Percentiles rank a stretch among this genome's conserved stretches.
phyloP scores from a whole-genome alignment of 1,140 invertebrate species.

The Lordiphosa clarofinis region DNA sequence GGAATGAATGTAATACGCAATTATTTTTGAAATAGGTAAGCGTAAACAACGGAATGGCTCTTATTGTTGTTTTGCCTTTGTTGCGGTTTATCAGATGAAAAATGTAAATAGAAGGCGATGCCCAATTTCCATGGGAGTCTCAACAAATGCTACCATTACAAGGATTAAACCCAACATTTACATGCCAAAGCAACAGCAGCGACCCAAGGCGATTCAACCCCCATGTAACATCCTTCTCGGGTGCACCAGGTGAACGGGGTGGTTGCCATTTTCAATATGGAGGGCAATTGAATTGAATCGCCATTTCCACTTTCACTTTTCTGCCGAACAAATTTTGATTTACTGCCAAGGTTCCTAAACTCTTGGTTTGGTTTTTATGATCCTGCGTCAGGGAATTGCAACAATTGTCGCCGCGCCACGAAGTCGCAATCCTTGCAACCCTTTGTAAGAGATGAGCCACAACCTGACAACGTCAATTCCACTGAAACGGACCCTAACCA shows the following conservation, averaged over 20 bases:
- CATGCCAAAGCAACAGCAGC: conserved; percentile 46
- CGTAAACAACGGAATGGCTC: conserved; percentile 19
- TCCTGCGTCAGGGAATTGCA: conserved; percentile 53
- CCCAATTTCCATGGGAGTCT: conserved; percentile 54
- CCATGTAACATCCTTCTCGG: conserved; percentile 18
- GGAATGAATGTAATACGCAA: conserved; percentile 46
- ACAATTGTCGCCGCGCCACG: conserved; percentile 57
- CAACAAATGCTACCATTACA: conserved; percentile 63
- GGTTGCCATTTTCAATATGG: conserved; percentile 41
- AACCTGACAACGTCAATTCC: conserved; percentile 60
- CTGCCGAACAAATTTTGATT: conserved; percentile 49
- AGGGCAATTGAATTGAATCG: conserved; percentile 19
- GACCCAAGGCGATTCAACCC: conserved; percentile 28
- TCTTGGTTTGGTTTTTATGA: conserved; percentile 41
- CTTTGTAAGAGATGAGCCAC: conserved; percentile 38
- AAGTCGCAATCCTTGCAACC: conserved; percentile 37
- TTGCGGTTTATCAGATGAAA: conserved; percentile 44
- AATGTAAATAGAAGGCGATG: conserved; percentile 27
- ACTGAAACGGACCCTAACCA: conserved; percentile 41
- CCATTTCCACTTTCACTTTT: conserved; percentile 47
- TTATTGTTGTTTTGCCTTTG: conserved; percentile 26
- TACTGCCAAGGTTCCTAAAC: conserved; percentile 32
- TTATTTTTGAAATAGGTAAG: conserved; percentile 38
- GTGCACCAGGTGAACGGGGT: conserved; percentile 47
- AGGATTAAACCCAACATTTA: conserved; percentile 64